Evolutionary conservation across 2,113 vertebrate species (phyloP), one percentile per base, ranked within the genome.

Genomic region (Monopterus albus): DNA sequence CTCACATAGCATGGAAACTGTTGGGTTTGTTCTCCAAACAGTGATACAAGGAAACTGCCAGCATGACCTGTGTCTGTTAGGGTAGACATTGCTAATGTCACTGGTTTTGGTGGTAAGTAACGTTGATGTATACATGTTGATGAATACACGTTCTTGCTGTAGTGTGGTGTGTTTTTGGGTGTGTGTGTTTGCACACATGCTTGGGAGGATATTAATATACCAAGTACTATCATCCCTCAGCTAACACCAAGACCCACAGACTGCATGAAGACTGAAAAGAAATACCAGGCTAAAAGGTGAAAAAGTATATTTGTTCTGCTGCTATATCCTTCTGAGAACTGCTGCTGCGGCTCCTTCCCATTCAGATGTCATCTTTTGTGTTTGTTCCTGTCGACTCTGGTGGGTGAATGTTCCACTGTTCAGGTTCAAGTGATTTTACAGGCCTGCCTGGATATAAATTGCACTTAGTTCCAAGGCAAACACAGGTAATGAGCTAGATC

Each of bases 401-500:
- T n/a, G 33, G 51, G 21, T 83, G 79, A 84, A 66, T 81, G 79
- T 65, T 71, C 35, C 62, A 12, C 58, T 47, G 62, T 57, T 78
- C 59, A 52, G 85, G 87, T 85, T 85, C 78, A 78, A 86, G 85
- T 78, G 80, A 72, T 88, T 90, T 81, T 28, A 85, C 69, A 43
- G 78, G 77, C 82, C 74, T 3, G 77, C 70, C 81, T 78, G 64
- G 45, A 86, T 88, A 81, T 80, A 83, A 85, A 89, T 86, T 84
- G 77, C 55, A 46, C 71, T 76, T 17, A 3, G 51, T 79, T 87
- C 85, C 68, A 79, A 82, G 87, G 81, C 83, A 90, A 90, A 85
- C 85, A 71, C 85, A 76, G 78, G 87, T 84, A 87, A 88, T 87
- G 83, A 87, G 80, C 75, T 72, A 36, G 65, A 86, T 76, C 69